Evolutionary conservation across 1,140 invertebrate genomes (phyloP), one percentile per base, ranked within the genome.

Genomic region (Papilio glaucus): DNA sequence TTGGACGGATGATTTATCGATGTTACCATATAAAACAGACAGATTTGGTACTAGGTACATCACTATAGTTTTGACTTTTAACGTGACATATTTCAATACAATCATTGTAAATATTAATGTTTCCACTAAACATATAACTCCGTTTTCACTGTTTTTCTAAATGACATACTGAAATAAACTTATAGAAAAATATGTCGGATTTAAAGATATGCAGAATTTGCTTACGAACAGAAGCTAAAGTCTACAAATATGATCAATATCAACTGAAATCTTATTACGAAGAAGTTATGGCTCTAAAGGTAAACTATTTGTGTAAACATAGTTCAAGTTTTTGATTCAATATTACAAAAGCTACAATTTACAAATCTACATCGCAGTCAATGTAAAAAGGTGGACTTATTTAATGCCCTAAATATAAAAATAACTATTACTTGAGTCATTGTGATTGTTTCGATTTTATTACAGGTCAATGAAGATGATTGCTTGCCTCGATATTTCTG

Each of bases 181-280:
- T 12, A 57, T 37, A 39, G 10, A 8, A 45, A 49, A 69, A 33
- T 15, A 85, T 85, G 81, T 73, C 80, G 24, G 80, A 87, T 29
- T 68, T 88, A 15, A 86, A 87, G 71, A 82, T 91, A 75, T 91
- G 89, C 72, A 81, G 89, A 75, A 87, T 90, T 73, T 91, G 89
- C 62, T 75, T 91, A 29, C 69, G 79, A 63, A 87, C 85, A 1
- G 82, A 86, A 61, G 71, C 75, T n/a, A 90, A 88, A 77, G 65
- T 85, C 33, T 91, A 88, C 75, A 82, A 82, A 53, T 85, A 78
- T 62, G 75, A 87, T 76, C 76, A 72, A 67, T 87, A 74, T 77
- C 83, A 85, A 61, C 72, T 91, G 0, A 88, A 89, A 76, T 82
- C 79, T 8, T 86, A 85, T 82, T 90, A 90, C 73, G 89, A 90